Conservation (phyloP, 2,113 vertebrate genomes). For the Stictonetta naevosa region DNA sequence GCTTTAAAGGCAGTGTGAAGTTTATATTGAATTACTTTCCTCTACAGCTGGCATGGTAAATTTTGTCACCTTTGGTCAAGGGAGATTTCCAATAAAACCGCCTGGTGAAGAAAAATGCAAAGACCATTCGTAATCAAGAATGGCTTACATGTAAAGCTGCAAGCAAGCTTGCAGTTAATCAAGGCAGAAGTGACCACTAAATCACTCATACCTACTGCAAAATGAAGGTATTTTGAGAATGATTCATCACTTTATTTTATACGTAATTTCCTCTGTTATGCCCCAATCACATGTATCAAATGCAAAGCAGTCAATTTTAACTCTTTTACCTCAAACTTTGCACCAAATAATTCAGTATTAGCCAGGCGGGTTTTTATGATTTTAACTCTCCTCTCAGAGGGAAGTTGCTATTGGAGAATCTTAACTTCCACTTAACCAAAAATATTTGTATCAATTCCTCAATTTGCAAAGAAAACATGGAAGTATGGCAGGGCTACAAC, state of each 20-base stretch:
- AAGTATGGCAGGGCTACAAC: accelerated
- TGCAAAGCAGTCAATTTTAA: not conserved
- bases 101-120: not conserved
- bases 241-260: not conserved
- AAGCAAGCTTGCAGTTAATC: not conserved
- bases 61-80: not conserved
- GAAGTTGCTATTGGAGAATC: not conserved
- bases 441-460: not conserved
- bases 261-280: not conserved
- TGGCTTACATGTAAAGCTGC: not conserved
- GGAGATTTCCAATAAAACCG: not conserved
- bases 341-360: not conserved
- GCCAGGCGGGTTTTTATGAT: not conserved
- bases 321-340: not conserved
- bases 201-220: not conserved
- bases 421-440: not conserved
- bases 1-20: not conserved
- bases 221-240: not conserved
- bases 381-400: not conserved
- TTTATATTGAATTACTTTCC: not conserved
- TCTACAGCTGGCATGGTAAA: not conserved
- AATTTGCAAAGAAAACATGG: not conserved
- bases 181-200: not conserved
- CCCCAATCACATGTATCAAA: not conserved
- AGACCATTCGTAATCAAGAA: not conserved